Evolutionary conservation across 2,113 vertebrate species (phyloP).

Genomic region (chimpanzee (Pan troglodytes)): NHGRI_mPanTro3-v2.1_pri NC_072407.2:26521501-26522000

Average conservation of each 20-base stretch:
- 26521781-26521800: background rate
- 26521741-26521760: slow-evolving; percentile 43
- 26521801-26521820: background rate
- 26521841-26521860: background rate
- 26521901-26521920: background rate
- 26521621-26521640: slow-evolving; percentile 7
- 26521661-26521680: background rate
- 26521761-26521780: background rate
- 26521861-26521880: slow-evolving; percentile 8
- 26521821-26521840: slow-evolving; percentile 42
- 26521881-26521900: background rate
- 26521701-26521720: slow-evolving; percentile 7
- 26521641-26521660: slow-evolving; percentile 47
- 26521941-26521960: background rate
- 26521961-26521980: background rate
- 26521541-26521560: background rate
- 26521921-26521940: background rate
- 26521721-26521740: background rate
- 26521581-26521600: background rate
- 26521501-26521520: slow-evolving; percentile 21
- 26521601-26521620: slow-evolving; percentile 29
- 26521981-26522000: background rate
- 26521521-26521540: background rate
- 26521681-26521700: background rate
- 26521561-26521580: background rate